Evolutionary conservation across 2,797 vertebrate genomes (phyloP), one percentile per base, ranked within the genome.

Genomic region (Dermochelys coriacea): DNA sequence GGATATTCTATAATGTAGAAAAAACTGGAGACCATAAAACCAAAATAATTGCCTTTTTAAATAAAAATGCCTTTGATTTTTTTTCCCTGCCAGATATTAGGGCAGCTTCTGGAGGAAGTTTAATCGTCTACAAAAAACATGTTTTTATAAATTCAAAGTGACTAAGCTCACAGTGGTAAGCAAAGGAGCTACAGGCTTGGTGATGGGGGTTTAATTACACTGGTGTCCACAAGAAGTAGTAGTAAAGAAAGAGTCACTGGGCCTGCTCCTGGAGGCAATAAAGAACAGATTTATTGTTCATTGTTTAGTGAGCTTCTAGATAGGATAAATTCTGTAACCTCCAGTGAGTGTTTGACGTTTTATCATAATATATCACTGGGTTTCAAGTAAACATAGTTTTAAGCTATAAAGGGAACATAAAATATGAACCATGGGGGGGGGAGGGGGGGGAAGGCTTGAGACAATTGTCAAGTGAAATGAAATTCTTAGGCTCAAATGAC

Each of bases 231-330:
- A 95, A 93, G 96, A 89, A 77, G 41, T 29, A 88, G 92, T 96
- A 94, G 95, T 95, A 93, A 91, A 88, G 61, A 78, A 93, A 85
- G 80, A 88, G 81, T 87, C 82, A 91, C 82, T 77, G 49, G 87
- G 83, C 79, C 14, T 15, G 47, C 79, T 97, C 93, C 77, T 93
- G 91, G 34, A 85, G 88, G 84, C 87, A 89, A 74, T 86, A 88
- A 92, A 94, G 91, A 91, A 27, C 91, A 89, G 55, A 90, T 96
- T 95, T 96, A 94, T 89, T 88, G 93, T 91, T 93, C 91, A 83
- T 41, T 88, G 78, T 75, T 93, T 82, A 89, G 83, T 94, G 91
- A 95, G 91, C 85, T 92, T 12, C 2, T 84, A 51, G 87, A 82
- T 31, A 37, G 75, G 74, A 96, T 80, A 85, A 92, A 96, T 93